phyloP scores from a whole-genome alignment of 2,888 invertebrate species.

The Rotaria magnacalcarata region DNA sequence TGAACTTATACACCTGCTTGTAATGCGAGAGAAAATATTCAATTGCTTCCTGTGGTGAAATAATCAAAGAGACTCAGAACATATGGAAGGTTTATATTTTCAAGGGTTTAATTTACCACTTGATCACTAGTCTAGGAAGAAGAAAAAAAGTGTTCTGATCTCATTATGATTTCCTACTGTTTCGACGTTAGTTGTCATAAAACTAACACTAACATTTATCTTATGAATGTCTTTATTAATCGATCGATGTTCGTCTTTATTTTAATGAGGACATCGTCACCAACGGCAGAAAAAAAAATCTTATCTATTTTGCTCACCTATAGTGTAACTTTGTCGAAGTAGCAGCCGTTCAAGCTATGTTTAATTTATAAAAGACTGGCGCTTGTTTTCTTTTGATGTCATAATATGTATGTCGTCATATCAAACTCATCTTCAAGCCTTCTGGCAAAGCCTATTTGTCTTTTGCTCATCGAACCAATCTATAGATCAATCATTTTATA shows the following conservation, averaged over 20 bases:
- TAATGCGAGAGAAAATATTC: neutral
- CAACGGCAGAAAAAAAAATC: neutral
- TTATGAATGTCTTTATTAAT: neutral
- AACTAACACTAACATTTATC: neutral
- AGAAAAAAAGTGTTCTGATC: neutral
- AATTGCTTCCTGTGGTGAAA: neutral
- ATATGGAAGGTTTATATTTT: neutral
- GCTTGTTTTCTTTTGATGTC: neutral
- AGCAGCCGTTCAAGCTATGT: constrained; percentile 32
- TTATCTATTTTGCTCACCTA: neutral
- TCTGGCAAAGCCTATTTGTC: neutral
- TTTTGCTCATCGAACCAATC: constrained; percentile 9
- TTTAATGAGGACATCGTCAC: neutral
- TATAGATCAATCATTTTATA: constrained; percentile 1
- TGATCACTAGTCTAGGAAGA: neutral
- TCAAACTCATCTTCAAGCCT: constrained; percentile 18
- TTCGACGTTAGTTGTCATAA: neutral
- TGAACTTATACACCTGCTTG: no score
- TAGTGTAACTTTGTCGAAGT: neutral
- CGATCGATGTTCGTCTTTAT: neutral
- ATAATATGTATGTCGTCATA: neutral
- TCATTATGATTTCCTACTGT: constrained; percentile 4
- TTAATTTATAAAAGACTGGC: neutral
- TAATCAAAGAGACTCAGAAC: no score
- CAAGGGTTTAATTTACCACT: constrained; percentile 29